Evolutionary conservation across 2,797 vertebrate genomes (phyloP), one percentile per base, ranked within the genome.

Genomic region (Phylloscopus collybita): DNA sequence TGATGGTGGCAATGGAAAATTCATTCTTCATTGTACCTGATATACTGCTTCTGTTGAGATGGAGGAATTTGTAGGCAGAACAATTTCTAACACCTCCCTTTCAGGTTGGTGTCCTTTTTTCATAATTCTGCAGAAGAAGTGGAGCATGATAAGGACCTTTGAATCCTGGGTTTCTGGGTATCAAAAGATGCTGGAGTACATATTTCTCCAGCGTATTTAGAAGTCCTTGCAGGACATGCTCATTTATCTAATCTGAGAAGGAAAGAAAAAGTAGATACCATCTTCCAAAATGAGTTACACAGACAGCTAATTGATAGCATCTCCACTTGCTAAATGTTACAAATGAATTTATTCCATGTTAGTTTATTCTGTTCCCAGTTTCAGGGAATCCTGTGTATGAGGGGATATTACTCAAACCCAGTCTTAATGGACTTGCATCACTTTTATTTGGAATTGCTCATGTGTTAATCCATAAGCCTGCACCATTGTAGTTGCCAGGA

Each of bases 1-100:
- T 95, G 72, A 84, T 76, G 79, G 66, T 62, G 56, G 61, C 78
- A 92, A 89, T 85, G 73, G 83, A 87, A 88, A 96, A 95, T 65
- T 96, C 23, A 57, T 91, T 97, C 75, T 95, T 97, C 60, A 47
- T 81, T 95, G 92, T 90, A 60, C 15, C 25, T 47, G 50, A 66
- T 84, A 49, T 49, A 25, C 21, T 65, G 5, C 27, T 60, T 90
- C 51, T 73, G 22, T 91, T 61, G 30, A 78, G 79, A 11, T 38
- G 42, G 34, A 73, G 16, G 32, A 67, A 82, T 71, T 62, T 70
- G 30, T 57, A 23, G 65, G 40, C 82, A 57, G 36, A 66, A 49
- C 7, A 12, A 5, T 87, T 87, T 54, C 21, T 64, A 60, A 23
- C 8, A 16, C 5, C 5, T 2, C 0, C 81, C 21, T 66, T 88